Evolutionary conservation across 2,113 vertebrate species (phyloP), one percentile per base, ranked within the genome.

Genomic region (Apteryx owenii): DNA sequence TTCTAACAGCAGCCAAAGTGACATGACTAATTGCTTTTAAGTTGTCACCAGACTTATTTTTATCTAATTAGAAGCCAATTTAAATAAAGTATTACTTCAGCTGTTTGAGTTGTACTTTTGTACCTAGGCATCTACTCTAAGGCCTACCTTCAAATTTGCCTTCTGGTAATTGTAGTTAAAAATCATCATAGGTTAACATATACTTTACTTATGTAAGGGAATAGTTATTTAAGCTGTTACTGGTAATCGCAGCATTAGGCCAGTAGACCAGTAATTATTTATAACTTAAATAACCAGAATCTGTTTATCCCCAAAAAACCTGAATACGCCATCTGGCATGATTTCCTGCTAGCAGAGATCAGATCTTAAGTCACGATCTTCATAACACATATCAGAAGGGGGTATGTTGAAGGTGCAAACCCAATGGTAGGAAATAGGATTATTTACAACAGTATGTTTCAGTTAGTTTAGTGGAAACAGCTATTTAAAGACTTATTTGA

Each of bases 181-280:
- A 84, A 76, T 61, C 68, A 73, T 58, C 38, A 54, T 14, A 77
- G 73, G 60, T 75, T 95, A 88, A 66, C 3, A 8, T 61, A 58
- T 21, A 89, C 46, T 75, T 90, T 88, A 88, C 82, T 96, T 96
- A 96, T 12, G 15, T 93, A 96, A 96, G 54, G 9, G 38, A 28
- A 66, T 46, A 46, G 72, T 82, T 91, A 95, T 90, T 95, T 92
- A 97, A 93, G 40, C 66, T 81, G 66, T 66, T 84, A 87, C 11
- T 53, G 85, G 42, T 50, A 83, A 42, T 62, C 65, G 48, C 53
- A 88, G 56, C 69, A 76, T 82, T 94, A 95, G 80, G 88, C 23
- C 70, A 91, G 76, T 94, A 90, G 86, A 93, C 29, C 71, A 92
- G 16, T 81, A 93, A 95, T 88, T 97, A 94, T 76, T 92, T 88